These are phyloP conservation scores for Cephus cinctus DNA, from an alignment of 1,140 invertebrate genomes.

Conservation along the genomic window DNA sequence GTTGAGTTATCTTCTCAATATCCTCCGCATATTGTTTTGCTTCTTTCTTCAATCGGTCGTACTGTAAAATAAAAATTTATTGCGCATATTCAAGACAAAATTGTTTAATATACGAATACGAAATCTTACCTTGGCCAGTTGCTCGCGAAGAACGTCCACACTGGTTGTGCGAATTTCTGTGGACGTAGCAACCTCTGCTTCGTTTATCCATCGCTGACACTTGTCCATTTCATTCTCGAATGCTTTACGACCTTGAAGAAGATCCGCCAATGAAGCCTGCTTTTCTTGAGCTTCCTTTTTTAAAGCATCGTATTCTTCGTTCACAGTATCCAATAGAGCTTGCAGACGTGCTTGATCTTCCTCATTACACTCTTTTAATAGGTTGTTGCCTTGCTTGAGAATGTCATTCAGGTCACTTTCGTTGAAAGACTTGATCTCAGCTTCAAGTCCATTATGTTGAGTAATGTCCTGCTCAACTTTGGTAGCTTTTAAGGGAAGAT, in stretches of 20 bases:
- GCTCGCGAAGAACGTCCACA: constrained; percentile 80
- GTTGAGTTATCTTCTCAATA: constrained; percentile 72
- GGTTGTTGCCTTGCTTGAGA: constrained; percentile 70
- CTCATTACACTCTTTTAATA: constrained; percentile 79
- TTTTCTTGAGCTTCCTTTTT: constrained; percentile 73
- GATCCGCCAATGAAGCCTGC: constrained; percentile 68
- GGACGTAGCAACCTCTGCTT: constrained; percentile 81
- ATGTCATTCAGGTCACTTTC: constrained; percentile 74
- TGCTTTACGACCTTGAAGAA: constrained; percentile 71
- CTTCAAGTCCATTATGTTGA: constrained; percentile 71
- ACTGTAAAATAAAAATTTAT: constrained; percentile 50
- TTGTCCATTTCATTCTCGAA: constrained; percentile 81
- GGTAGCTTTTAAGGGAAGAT: constrained; percentile 69
- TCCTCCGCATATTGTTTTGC: constrained; percentile 68
- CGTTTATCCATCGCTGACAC: constrained; percentile 81
- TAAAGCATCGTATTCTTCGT: constrained; percentile 68
- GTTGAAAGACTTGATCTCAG: constrained; percentile 76
- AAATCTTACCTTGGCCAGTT: constrained; percentile 67
- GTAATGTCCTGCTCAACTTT: constrained; percentile 78
- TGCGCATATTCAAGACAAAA: constrained; percentile 7
- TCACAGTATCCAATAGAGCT: constrained; percentile 66
- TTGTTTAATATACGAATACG: neutral
- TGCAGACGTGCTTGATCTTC: constrained; percentile 68
- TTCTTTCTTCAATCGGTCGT: constrained; percentile 76
- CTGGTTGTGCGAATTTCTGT: constrained; percentile 75